Base-by-base conservation (phyloP, 2,113 vertebrate genomes). In the Ammodytes marinus region DNA sequence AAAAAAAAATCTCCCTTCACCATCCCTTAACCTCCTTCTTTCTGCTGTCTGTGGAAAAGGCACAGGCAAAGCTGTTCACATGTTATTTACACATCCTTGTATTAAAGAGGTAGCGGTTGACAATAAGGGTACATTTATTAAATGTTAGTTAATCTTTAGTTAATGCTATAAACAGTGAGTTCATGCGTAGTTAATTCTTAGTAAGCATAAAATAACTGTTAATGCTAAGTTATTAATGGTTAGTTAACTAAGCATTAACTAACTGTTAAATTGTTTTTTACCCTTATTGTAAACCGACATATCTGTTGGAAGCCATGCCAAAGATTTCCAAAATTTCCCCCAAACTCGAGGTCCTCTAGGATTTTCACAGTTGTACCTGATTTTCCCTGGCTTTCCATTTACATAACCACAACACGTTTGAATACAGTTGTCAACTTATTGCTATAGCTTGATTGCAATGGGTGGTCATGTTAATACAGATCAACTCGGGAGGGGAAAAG, bases 321-420 rank as follows among this genome's bases (percentile, higher is more conserved):
- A 59, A 63, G 58, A 73, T 85, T 79, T 82, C 76, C 69, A 86
- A 27, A 67, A 81, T 77, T 70, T 83, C 74, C 67, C 85, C 60
- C 55, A 70, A 67, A 77, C 53, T 42, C 12, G 17, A 40, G 54
- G 49, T 77, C 74, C 70, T 77, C 37, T 49, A 74, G 80, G 79
- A 84, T 69, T 78, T 80, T 77, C 49, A 60, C 45, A 57, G 8
- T 19, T 52, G 70, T 46, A 45, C 79, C 69, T 63, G 42, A 82
- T 90, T 92, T 90, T 83, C 69, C 80, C 69, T 67, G 53, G 46
- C 60, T 83, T 69, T 86, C 85, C 59, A 72, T 80, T 77, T 43
- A 71, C 82, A 50, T 47, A 55, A 54, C 49, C 27, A 45, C 58
- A 57, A 47, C 39, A 84, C 49, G 78, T 81, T 37, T 53, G 49